Percentiles rank a stretch among this genome's conserved stretches.
phyloP scores from a whole-genome alignment of 2,888 invertebrate genomes.

The Eutolmus rufibarbis region DNA sequence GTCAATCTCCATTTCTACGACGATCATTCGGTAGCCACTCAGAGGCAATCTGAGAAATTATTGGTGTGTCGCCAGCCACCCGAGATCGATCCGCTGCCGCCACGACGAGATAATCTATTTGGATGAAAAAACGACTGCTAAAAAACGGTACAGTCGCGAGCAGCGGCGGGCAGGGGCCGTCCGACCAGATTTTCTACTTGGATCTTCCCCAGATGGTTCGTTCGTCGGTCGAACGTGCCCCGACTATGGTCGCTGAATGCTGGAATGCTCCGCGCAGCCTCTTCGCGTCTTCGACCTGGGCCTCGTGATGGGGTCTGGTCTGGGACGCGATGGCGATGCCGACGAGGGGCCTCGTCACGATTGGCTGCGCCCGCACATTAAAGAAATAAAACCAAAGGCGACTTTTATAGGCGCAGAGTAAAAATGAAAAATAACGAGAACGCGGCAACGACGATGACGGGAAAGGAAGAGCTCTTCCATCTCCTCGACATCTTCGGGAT shows the following conservation, averaged over 20 bases:
- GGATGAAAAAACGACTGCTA: neutral
- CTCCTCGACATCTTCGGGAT: conserved; percentile 13
- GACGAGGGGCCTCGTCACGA: conserved; percentile 45
- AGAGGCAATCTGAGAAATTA: neutral
- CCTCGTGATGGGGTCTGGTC: neutral
- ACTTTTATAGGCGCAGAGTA: neutral
- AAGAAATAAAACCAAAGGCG: conserved; percentile 42
- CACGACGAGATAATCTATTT: conserved; percentile 1
- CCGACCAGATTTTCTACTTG: conserved; percentile 9
- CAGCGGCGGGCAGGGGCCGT: neutral
- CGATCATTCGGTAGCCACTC: neutral
- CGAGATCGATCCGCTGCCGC: neutral
- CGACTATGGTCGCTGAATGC: conserved; percentile 7
- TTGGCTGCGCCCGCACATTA: conserved; percentile 47
- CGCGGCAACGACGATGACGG: neutral
- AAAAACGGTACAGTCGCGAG: neutral
- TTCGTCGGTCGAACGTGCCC: neutral
- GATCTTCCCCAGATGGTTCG: conserved; percentile 27
- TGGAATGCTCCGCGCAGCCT: conserved; percentile 6
- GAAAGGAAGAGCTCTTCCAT: neutral
- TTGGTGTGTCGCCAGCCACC: conserved; percentile 1
- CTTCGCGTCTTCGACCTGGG: neutral
- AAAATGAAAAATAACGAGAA: conserved; percentile 12
- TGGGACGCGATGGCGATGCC: neutral
- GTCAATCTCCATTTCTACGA: neutral